Base-by-base conservation (phyloP, 2,797 vertebrate species). In the Alauda arvensis region DNA sequence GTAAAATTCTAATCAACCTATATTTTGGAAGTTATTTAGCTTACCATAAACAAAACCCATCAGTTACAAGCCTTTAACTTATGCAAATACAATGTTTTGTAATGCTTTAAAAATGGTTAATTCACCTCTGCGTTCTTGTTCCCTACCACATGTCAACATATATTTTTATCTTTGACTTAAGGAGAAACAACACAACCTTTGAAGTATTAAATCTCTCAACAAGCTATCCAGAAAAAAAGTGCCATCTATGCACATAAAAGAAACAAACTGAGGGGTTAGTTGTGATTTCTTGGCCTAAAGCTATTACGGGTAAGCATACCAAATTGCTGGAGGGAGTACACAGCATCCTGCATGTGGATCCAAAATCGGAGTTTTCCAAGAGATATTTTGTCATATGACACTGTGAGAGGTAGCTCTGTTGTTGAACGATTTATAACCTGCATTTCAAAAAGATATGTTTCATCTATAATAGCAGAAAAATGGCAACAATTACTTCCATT, bases 281-380 rank as follows among this genome's bases (percentile, higher is more conserved):
- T 57, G 33, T 8, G 3, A 3, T 49, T 78, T 85, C 33, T 69
- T 63, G 15, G 21, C 24, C 43, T 62, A 4, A 40, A 39, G 19
- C 49, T 14, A 80, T 19, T 52, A 48, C 71, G 85, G 19, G 77
- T 18, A 40, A 56, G 52, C 98, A 91, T 96, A 99, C 99, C 99
- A 59, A 99, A 98, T 85, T 99, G 98, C 88, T 98, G 97, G 39
- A 99, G 97, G 18, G 98, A 98, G 85, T 98, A 98, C 55, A 99
- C 97, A 20, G 99, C 98, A 33, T 99, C 99, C 95, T 99, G 98
- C 90, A 99, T 98, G 85, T 99, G 99, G 88, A 99, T 98, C 99
- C 98, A 99, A 96, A 99, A 98, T 84, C 99, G 95, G 76, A 99
- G 98, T 61, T 97, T 97, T 81, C 98, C 98, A 80, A 99, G 95